Conservation (phyloP, 2,888 invertebrate genomes). For the Neelides folsomi region DNA sequence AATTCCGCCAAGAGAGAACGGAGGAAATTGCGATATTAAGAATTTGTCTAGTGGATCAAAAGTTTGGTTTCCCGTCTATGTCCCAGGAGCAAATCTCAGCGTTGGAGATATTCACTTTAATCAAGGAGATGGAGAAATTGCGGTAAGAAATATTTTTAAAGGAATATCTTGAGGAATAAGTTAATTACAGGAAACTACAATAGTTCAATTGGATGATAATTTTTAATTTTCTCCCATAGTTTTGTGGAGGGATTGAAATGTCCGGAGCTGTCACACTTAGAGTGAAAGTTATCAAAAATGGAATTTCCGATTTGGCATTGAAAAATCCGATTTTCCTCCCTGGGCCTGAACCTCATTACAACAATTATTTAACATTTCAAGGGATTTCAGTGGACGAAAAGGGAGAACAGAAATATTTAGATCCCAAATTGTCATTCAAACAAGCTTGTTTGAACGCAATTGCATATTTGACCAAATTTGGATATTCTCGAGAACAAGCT, state of each 20-base stretch:
- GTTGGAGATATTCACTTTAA: conserved; percentile 26
- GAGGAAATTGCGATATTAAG: conserved; percentile 28
- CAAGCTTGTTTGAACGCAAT: conserved; percentile 19
- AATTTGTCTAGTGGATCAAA: conserved; percentile 22
- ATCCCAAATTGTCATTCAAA: conserved; percentile 16
- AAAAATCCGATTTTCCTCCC: conserved; percentile 21
- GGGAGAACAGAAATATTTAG: conserved; percentile 21
- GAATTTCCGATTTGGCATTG: conserved; percentile 13
- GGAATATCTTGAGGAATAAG: no score
- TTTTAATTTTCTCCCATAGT: no score
- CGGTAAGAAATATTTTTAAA: no score
- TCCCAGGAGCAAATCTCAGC: conserved; percentile 20
- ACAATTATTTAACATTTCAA: conserved; percentile 19
- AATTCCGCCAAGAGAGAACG: conserved; percentile 22
- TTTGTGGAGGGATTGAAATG: conserved; percentile 27
- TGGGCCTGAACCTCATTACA: conserved; percentile 18
- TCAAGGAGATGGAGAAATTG: conserved; percentile 25
- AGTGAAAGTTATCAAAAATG: conserved; percentile 17
- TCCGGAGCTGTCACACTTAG: conserved; percentile 16
- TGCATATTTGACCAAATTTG: conserved; percentile 22
- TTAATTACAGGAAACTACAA: no score
- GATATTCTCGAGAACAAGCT: conserved; percentile 20
- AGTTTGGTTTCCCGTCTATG: conserved; percentile 25
- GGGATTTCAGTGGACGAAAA: conserved; percentile 19
- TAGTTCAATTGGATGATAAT: no score